Evolutionary conservation across 2,113 vertebrate species (phyloP), one percentile per base, ranked within the genome.

Genomic region (Catharus bicknelli): DNA sequence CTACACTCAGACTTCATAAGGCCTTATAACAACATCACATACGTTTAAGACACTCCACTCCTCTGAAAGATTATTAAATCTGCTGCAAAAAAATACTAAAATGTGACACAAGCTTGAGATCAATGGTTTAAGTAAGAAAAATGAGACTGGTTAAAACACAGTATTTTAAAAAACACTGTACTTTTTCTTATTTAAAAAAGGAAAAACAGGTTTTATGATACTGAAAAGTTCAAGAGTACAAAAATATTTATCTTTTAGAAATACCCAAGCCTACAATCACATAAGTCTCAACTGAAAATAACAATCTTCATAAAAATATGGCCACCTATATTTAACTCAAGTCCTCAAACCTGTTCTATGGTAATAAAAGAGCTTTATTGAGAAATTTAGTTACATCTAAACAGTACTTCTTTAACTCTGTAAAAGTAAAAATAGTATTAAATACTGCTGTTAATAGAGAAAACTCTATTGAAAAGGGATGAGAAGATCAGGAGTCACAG

Each of bases 211-310:
- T 32, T 91, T 80, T 86, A 76, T 53, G 51, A 74, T 55, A 63
- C 69, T 59, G 72, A 54, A 51, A 76, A 81, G 76, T 61, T 83
- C 62, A 64, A 85, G 43, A 95, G 73, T 96, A 94, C 85, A 95
- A 93, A 96, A 94, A 96, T 94, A 96, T 45, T 86, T 86, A 66
- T 36, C 63, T 95, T 93, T 94, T 88, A 90, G 85, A 96, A 91
- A 94, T 42, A 90, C 34, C 48, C 68, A 91, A 55, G 57, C 36
- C 93, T 80, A 73, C 10, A 34, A 90, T 81, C 90, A 88, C 69
- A 45, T 75, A 83, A 63, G 18, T 90, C 77, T 75, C 63, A 77
- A 63, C 42, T 70, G 73, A 73, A 86, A 86, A 88, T 54, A 97
- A 95, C 96, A 93, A 82, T 77, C 50, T 69, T 73, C 68, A 88